Evolutionary conservation across 2,888 invertebrate species (phyloP).

Genomic region (Eudemis profundana): DNA sequence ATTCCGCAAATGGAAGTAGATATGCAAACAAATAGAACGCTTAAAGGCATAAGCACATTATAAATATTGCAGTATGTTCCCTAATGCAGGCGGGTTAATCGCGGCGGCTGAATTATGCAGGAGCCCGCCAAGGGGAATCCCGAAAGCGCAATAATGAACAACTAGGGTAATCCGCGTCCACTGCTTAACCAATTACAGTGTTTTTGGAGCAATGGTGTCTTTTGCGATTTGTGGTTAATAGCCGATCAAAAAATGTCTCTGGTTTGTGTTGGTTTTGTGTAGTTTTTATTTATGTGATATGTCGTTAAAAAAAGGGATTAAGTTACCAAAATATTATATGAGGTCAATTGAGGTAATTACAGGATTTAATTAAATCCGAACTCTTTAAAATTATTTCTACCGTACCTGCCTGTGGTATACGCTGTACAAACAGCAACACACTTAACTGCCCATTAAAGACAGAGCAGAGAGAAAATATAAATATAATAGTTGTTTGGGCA

Average conservation of each 20-base stretch:
- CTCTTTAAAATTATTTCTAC: too few species aligned
- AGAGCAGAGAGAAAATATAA: too few species aligned
- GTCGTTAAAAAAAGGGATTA: too few species aligned
- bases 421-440: too few species aligned
- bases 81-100: constrained; percentile 65
- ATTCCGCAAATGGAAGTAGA: constrained; percentile 24
- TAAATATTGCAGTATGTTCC: constrained; percentile 46
- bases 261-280: too few species aligned
- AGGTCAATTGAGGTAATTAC: too few species aligned
- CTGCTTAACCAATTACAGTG: constrained; percentile 72
- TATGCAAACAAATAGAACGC: constrained; percentile 37
- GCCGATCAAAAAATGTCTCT: constrained; percentile 5
- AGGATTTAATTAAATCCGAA: too few species aligned
- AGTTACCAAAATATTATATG: too few species aligned
- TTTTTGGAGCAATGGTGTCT: constrained; percentile 13
- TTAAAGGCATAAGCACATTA: constrained; percentile 39
- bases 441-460: too few species aligned
- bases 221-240: constrained; percentile 11
- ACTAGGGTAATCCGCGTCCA: constrained; percentile 65
- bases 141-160: constrained; percentile 74
- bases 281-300: too few species aligned
- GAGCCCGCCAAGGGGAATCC: constrained; percentile 65
- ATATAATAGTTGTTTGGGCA: too few species aligned
- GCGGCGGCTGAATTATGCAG: constrained; percentile 66
- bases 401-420: too few species aligned